Base-by-base conservation (phyloP, 1,140 invertebrate genomes). In the Drosophila sturtevanti region DNA sequence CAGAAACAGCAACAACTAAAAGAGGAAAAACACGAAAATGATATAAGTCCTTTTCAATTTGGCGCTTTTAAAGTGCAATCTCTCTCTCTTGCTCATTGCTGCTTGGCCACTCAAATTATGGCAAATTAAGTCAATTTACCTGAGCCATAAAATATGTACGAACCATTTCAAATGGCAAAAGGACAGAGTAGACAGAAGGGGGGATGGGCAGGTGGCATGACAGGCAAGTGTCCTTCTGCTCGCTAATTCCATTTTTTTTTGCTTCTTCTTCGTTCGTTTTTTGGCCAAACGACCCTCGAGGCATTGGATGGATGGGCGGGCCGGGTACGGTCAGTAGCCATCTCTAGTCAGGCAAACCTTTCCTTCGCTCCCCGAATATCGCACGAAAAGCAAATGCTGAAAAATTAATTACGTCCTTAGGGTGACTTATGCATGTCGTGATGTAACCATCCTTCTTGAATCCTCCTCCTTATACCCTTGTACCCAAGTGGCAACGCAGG, bases 371-470 rank as follows among this genome's bases (percentile, higher is more conserved):
- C 52, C 48, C 62, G 27, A 38, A 64, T 51, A 61, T 52, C 79
- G 64, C 58, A 41, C 41, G 61, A 48, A 64, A 75, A 78, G 80
- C 79, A 81, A 90, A 87, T 90, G 84, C 79, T 90, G 87, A 90
- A 90, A 90, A 90, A 90, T 90, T 90, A 90, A 90, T 90, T 90
- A 90, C 89, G 82, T 90, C 87, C 89, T 90, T 90, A 89, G 87
- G 87, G 87, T 89, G 74, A 80, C 84, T 80, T 89, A 90, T 89
- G 77, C 79, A 72, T 69, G 56, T 61, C 60, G 72, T 41, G 72
- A 76, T 68, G 68, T 76, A 48, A 38, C 37, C 67, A 77, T 54
- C 51, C 51, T 34, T 38, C 21, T 48, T 62, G n/a, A n/a, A n/a
- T n/a, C n/a, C n/a, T n/a, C n/a, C n/a, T n/a, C n/a, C n/a, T n/a